Conservation (phyloP, 23 tunicate species). For the Ascidia mentula region DNA sequence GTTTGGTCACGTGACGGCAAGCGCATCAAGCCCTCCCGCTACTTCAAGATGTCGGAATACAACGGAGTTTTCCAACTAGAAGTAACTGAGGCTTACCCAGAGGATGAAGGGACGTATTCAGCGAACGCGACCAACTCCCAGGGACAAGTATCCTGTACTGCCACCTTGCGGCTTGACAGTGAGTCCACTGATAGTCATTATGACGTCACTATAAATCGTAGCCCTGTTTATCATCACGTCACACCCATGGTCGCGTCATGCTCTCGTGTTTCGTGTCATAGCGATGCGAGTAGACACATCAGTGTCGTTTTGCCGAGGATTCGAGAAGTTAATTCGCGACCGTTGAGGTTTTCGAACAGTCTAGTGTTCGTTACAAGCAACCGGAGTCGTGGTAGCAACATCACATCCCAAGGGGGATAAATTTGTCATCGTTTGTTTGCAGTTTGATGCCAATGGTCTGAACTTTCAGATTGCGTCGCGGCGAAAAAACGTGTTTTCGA, state of each 20-base stretch:
- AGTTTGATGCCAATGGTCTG: no score
- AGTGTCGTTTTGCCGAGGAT: not conserved
- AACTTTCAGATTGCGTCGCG: no score
- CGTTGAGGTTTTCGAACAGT: not conserved
- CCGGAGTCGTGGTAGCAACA: no score
- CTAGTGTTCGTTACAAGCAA: no score
- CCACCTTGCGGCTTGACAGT: conserved; percentile 91
- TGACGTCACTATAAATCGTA: not conserved
- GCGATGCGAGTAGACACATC: not conserved
- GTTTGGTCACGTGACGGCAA: conserved; percentile 76
- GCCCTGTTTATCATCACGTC: not conserved
- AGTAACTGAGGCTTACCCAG: conserved; percentile 83
- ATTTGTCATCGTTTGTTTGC: no score
- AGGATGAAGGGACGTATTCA: conserved; percentile 91
- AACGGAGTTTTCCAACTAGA: conserved; percentile 77
- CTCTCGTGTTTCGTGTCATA: not conserved
- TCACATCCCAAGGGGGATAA: no score
- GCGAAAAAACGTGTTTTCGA: no score
- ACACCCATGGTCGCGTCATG: not conserved
- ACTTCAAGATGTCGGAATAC: conserved; percentile 83
- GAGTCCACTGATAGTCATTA: conserved; percentile 36
- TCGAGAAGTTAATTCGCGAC: not conserved
- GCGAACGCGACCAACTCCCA: conserved; percentile 51
- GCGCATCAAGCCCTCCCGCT: conserved; percentile 75
- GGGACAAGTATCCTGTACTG: conserved; percentile 69